phyloP scores from a whole-genome alignment of 2,888 invertebrate genomes.

The Sclerodermus sp. region DNA sequence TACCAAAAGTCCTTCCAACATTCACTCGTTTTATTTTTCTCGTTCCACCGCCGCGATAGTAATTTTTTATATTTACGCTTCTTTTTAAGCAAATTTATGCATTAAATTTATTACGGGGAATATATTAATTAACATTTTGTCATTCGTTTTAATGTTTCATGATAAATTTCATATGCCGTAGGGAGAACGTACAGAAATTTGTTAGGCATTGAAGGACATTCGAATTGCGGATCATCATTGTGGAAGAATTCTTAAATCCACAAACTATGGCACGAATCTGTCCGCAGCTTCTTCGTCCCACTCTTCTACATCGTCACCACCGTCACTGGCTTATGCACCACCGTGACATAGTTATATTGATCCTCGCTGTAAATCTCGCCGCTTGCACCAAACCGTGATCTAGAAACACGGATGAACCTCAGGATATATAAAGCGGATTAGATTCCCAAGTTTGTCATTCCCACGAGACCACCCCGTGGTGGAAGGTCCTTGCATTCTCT shows the following conservation, averaged over 20 bases:
- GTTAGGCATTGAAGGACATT: no score
- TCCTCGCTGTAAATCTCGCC: constrained; percentile 53
- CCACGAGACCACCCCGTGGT: constrained; percentile 46
- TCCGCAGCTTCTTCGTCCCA: constrained; percentile 19
- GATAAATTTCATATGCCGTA: no score
- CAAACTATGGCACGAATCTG: constrained; percentile 31
- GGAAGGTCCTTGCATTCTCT: constrained; percentile 26
- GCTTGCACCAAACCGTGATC: constrained; percentile 55
- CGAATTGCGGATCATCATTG: no score
- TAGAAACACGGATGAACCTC: constrained; percentile 50
- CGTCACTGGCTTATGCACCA: constrained; percentile 16
- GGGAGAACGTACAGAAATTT: no score
- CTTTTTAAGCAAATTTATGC: no score
- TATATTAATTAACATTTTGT: no score
- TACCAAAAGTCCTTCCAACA: no score
- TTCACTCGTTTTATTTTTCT: no score
- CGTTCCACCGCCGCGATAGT: no score
- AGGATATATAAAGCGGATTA: constrained; percentile 56
- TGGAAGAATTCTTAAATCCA: constrained; percentile 27
- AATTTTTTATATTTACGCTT: no score
- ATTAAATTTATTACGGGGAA: no score
- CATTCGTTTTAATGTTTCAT: no score
- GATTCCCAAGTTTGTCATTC: constrained; percentile 52
- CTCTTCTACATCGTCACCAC: constrained; percentile 26
- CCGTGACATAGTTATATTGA: constrained; percentile 51